Evolutionary conservation across 2,888 invertebrate species (phyloP), one percentile per base, ranked within the genome.

Genomic region (Scrobipalpa atriplicella): DNA sequence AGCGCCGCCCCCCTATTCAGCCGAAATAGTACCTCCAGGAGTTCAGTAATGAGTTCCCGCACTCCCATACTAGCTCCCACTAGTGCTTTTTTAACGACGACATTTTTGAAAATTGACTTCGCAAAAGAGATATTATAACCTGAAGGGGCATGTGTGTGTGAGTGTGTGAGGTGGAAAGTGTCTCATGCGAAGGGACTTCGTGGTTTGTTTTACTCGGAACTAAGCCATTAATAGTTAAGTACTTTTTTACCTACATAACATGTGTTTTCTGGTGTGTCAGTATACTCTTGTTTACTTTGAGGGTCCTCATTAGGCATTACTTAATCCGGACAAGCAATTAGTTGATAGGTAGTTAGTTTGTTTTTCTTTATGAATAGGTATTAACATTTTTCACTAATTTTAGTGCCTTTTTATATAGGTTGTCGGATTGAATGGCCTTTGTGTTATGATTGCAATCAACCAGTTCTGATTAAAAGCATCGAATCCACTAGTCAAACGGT

Each of bases 21-120:
- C 89, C 87, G 81, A 91, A 91, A 91, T 90, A 89, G 87, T 89
- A 87, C 87, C 88, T 90, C 86, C 85, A 90, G 89, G 89, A 89
- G 87, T 89, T 90, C 74, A 83, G 87, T 91, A 90, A 91, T 90
- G 91, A 90, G 89, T 86, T 90, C 85, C 86, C 85, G 84, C 82
- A 5, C 79, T 83, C 84, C 81, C 81, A 80, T 80, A 83, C 83
- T 81, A 79, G 78, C 81, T 80, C 75, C 75, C 77, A 85, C 82
- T 84, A 87, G 69, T 72, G 73, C 71, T 75, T 86, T 85, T 85
- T 86, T 87, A 85, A 84, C 79, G 85, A 82, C 71, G 85, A 81
- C 81, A 79, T 84, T 84, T 86, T 85, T 79, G 80, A 85, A 86
- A 85, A 86, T 85, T 83, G 79, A 74, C 80, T 75, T 75, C 76